phyloP scores from a whole-genome alignment of 2,113 vertebrate genomes.

The Gallinago media region DNA sequence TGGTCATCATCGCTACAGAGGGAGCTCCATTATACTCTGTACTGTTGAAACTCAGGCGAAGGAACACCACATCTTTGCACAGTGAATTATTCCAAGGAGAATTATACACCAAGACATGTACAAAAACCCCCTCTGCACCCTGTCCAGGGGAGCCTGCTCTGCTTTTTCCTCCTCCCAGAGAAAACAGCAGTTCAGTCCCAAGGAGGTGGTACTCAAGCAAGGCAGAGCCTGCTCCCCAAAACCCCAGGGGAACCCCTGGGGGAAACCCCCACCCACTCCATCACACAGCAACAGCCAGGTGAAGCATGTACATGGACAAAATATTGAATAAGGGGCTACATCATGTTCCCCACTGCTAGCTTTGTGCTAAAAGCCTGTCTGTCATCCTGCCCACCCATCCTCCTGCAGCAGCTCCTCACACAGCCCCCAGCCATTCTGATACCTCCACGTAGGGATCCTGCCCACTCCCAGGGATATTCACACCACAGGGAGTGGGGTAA shows the following conservation, averaged over 20 bases:
- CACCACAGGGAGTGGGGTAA: neutral
- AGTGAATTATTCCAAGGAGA: neutral
- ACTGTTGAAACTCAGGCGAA: neutral
- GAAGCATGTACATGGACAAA: neutral
- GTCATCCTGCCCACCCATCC: neutral
- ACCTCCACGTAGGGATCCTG: neutral
- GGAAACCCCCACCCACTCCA: too few relatives aligned
- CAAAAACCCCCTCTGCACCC: neutral
- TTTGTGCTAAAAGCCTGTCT: neutral
- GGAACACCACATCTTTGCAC: neutral
- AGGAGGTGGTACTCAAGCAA: neutral
- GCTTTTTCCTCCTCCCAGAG: neutral
- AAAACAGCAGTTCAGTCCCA: neutral
- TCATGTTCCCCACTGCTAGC: accelerated
- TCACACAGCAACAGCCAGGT: neutral
- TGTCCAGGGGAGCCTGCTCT: neutral
- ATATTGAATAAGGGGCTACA: neutral
- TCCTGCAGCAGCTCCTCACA: neutral
- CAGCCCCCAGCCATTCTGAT: too few relatives aligned
- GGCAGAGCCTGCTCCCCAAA: neutral
- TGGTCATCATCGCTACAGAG: neutral
- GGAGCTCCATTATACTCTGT: neutral
- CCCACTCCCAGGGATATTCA: neutral
- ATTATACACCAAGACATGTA: accelerated
- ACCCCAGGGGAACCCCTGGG: neutral